phyloP scores from a whole-genome alignment of 2,113 vertebrate species.

The Nesogale talazaci region DNA sequence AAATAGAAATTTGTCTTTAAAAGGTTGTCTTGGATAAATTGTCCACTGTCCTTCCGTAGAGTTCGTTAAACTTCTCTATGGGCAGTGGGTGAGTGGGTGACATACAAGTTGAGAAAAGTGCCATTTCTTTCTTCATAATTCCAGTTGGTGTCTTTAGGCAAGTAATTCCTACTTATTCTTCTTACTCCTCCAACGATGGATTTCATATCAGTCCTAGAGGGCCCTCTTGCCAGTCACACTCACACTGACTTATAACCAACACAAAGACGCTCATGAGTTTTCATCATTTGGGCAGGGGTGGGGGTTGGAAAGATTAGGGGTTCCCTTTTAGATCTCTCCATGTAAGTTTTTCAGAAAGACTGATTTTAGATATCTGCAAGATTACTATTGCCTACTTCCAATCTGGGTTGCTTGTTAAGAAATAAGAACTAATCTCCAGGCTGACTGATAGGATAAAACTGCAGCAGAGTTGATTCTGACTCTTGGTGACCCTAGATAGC shows the following conservation, averaged over 20 bases:
- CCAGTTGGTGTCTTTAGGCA: slow-evolving; percentile 34
- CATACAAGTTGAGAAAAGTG: background rate
- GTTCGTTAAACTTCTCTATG: slow-evolving; percentile 8
- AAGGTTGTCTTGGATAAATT: slow-evolving; percentile 17
- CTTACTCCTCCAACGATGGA: background rate
- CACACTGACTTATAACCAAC: background rate
- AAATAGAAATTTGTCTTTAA: slow-evolving; percentile 26
- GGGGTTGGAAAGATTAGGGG: background rate
- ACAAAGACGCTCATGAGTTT: background rate
- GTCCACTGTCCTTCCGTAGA: slow-evolving; percentile 42
- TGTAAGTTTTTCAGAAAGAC: background rate
- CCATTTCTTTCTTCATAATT: slow-evolving; percentile 50
- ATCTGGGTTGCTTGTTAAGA: background rate
- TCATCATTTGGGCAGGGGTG: background rate
- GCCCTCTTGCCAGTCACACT: background rate
- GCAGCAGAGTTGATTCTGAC: too few relatives aligned
- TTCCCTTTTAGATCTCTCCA: background rate
- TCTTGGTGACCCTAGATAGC: too few relatives aligned
- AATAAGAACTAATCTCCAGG: background rate
- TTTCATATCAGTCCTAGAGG: slow-evolving; percentile 12
- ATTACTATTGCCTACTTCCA: background rate
- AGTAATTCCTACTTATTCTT: slow-evolving; percentile 59
- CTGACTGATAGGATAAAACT: background rate
- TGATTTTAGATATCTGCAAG: background rate
- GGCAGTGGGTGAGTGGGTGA: background rate